Conservation (phyloP, 2,797 vertebrate species). For the Atherinosoma microstoma region DNA sequence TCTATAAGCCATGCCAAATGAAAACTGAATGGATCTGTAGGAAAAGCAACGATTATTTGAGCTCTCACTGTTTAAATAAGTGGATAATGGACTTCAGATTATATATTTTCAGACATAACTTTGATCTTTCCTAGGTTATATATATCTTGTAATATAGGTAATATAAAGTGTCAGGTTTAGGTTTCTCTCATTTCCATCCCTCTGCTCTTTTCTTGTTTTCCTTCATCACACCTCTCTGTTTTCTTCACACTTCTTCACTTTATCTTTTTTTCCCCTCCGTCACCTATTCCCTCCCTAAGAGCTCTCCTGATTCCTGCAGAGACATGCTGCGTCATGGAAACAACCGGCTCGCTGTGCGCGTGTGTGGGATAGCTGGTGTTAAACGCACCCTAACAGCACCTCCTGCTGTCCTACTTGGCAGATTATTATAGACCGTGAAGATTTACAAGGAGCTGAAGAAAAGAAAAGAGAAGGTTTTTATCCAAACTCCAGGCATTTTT, state of each 20-base stretch:
- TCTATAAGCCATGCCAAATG: neutral
- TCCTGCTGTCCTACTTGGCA: conserved; percentile 71
- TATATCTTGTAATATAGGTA: neutral
- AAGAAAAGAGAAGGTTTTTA: conserved; percentile 2
- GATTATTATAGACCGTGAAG: conserved; percentile 56
- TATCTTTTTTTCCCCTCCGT: conserved; percentile 40
- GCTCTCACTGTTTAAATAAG: neutral
- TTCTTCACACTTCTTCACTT: conserved; percentile 42
- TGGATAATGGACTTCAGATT: neutral
- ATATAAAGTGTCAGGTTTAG: neutral
- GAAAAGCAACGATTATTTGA: neutral
- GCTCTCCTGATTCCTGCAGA: conserved; percentile 66
- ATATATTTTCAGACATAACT: neutral
- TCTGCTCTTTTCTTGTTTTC: conserved; percentile 20
- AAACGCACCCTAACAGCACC: conserved; percentile 74
- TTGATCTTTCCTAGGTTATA: neutral
- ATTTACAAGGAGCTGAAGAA: conserved; percentile 43
- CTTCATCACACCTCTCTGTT: conserved; percentile 36
- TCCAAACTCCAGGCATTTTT: conserved; percentile 9
- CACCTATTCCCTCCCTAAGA: conserved; percentile 67
- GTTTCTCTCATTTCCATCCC: conserved; percentile 26
- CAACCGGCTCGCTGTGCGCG: conserved; percentile 18
- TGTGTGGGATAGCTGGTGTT: conserved; percentile 50
- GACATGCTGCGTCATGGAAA: conserved; percentile 82
- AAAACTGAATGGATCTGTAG: neutral